A percentile compares a stretch with the other conserved stretches of the same genome.
Conservation (phyloP, 2,113 vertebrate species). For the Tetrax tetrax region DNA sequence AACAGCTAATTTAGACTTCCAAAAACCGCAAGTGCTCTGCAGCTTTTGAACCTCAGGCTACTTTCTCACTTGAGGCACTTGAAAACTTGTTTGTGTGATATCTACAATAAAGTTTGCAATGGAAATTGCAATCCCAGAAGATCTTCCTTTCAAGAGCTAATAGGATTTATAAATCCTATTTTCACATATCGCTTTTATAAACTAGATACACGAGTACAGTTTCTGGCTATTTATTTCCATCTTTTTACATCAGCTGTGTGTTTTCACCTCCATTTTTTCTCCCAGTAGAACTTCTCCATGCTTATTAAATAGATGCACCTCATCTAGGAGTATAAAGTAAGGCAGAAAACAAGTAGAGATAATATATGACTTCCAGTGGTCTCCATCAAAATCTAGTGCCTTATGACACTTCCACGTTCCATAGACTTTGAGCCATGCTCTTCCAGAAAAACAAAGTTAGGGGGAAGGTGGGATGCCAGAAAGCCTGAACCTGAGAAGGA, state of each 20-base stretch:
- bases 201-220: background rate
- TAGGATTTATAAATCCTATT: background rate
- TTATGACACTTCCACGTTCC: background rate
- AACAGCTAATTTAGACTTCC: background rate
- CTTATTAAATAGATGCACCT: background rate
- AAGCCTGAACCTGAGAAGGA: background rate
- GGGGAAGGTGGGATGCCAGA: background rate
- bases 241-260: background rate
- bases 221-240: background rate
- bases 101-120: background rate
- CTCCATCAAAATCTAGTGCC: background rate
- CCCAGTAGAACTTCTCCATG: accelerated
- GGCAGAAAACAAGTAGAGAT: background rate
- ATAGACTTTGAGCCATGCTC: background rate
- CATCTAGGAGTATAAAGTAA: background rate
- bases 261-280: background rate
- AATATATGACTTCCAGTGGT: background rate
- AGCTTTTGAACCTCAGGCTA: background rate
- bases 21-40: background rate
- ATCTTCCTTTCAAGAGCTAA: background rate
- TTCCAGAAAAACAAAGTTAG: background rate
- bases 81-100: background rate
- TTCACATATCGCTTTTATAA: background rate
- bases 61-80: background rate
- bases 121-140: background rate